These are phyloP conservation scores for Oxyura jamaicensis DNA, from an alignment of 2,113 vertebrate genomes.

Conservation along the genomic window DNA sequence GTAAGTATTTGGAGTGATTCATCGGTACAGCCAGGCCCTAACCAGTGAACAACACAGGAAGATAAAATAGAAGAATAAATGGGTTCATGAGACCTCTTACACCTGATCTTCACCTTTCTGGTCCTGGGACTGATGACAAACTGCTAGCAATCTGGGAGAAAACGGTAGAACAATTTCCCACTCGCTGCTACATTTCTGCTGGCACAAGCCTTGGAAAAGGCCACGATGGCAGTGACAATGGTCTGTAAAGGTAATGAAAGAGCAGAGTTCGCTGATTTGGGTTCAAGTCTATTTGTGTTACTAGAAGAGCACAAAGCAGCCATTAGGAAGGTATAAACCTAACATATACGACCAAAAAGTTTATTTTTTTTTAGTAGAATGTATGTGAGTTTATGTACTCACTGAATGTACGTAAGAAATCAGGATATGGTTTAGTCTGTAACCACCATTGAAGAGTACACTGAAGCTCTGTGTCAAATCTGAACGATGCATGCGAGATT, in stretches of 20 bases:
- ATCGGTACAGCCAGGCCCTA: not conserved
- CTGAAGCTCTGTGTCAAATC: not conserved
- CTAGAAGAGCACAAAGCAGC: not conserved
- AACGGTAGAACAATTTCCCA: not conserved
- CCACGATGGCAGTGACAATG: accelerated
- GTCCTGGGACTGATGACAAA: not conserved
- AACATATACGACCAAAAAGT: not conserved
- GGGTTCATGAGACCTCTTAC: not conserved
- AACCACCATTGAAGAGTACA: not conserved
- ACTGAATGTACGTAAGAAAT: not conserved
- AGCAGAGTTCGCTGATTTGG: not conserved
- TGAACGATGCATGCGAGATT: not conserved
- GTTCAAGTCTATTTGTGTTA: not conserved
- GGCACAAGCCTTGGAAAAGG: not conserved
- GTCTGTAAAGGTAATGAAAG: not conserved
- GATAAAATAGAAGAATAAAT: not conserved
- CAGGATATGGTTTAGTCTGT: not conserved
- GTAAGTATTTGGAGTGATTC: not conserved
- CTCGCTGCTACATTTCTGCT: not conserved
- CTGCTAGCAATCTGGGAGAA: not conserved
- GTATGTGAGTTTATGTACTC: not conserved
- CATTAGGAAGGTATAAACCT: not conserved
- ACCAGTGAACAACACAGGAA: not conserved
- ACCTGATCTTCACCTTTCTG: accelerated
- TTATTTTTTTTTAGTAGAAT: not conserved